phyloP scores from a whole-genome alignment of 2,888 invertebrate genomes.

The Orthosia gothica region DNA sequence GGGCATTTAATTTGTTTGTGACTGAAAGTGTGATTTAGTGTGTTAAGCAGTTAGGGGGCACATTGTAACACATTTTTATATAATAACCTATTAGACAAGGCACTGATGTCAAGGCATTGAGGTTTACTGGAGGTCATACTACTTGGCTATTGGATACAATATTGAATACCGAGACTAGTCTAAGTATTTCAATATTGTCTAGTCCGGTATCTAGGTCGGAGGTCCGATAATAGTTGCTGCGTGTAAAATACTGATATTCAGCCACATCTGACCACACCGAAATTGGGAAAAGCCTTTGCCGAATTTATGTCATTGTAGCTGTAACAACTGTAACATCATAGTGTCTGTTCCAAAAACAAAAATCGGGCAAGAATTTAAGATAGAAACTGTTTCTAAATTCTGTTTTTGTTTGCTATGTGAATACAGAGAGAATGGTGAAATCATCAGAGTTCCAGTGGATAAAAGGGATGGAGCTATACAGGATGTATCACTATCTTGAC shows the following conservation, averaged over 20 bases:
- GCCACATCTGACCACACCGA: conserved; percentile 31
- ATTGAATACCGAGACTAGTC: neutral
- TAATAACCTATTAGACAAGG: too few species aligned
- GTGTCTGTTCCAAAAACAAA: neutral
- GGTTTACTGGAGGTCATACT: neutral
- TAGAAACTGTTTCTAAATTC: neutral
- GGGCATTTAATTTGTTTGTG: too few species aligned
- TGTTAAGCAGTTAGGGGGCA: too few species aligned
- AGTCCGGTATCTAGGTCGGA: neutral
- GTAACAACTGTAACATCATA: neutral
- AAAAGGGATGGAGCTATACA: neutral
- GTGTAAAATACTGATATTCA: conserved; percentile 27
- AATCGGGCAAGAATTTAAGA: neutral
- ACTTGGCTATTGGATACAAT: neutral
- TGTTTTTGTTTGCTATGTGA: neutral
- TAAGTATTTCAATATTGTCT: neutral
- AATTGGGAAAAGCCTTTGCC: conserved; percentile 16
- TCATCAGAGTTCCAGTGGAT: neutral
- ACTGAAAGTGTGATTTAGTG: too few species aligned
- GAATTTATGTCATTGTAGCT: conserved; percentile 10
- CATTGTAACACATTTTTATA: too few species aligned
- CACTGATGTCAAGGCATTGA: neutral
- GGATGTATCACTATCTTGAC: too few species aligned
- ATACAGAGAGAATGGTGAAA: neutral
- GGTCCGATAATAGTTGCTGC: neutral